Base-by-base conservation (phyloP, 2,888 invertebrate genomes). In the Pilophorus perplexus region DNA sequence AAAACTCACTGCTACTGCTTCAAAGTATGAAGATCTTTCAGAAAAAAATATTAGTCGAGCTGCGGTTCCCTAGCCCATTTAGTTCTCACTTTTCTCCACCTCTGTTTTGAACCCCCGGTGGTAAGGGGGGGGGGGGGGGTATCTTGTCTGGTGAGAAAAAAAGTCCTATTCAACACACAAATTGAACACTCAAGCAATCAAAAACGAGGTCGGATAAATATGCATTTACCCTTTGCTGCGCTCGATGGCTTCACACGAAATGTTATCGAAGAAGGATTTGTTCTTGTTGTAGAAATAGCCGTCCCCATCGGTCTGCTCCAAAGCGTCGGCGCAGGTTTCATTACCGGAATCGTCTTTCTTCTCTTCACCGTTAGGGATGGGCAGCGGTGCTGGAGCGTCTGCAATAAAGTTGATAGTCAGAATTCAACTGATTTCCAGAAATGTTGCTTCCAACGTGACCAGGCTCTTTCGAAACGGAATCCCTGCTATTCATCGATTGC, bases 221-320 rank as follows among this genome's bases (percentile, higher is more conserved):
- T 28, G 14, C 66, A 46, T 78, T 75, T 73, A 84, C 84, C 84
- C 84, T 78, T 84, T 83, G 77, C 79, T 86, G 79, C 94, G 86
- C 78, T 96, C 96, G 38, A 93, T 89, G 69, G 98, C 93, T 78
- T 99, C 98, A 78, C 99, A 99, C 73, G 96, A 97, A 76, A 99
- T 99, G 78, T 91, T 94, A 79, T 99, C 99, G 78, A 99, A 99
- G 85, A 99, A 99, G 71, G 97, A 97, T 80, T 94, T 95, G 73
- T 86, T 84, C 81, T 96, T 97, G 79, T 98, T 94, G 76, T 99
- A 99, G 69, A 84, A 84, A 72, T 84, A 82, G 67, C 81, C 80
- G 72, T 84, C 83, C 12, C 81, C 80, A 8, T 84, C 84, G 75
- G 90, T 91, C 1, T 60, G 62, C 33, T 62, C 62, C 33, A 28